Evolutionary conservation across 2,797 vertebrate species (phyloP).

Genomic region (Pampus argenteus): DNA sequence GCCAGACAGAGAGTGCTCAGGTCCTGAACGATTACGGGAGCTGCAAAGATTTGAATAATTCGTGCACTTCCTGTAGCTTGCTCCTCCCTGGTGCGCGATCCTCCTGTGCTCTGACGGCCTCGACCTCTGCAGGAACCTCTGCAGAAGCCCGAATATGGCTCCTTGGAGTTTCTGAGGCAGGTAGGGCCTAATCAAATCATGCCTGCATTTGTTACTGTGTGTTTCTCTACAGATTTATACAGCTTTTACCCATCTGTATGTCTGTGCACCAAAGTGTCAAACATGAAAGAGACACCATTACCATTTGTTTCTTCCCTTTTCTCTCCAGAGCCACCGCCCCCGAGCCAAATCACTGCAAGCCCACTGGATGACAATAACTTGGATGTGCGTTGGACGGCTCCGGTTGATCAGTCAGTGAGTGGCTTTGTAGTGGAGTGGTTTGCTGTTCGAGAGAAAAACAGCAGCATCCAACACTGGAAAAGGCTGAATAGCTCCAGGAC

Average conservation of each 20-base stretch:
- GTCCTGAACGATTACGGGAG: conserved; percentile 26
- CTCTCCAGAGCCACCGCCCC: conserved; percentile 55
- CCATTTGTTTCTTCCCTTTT: too few species aligned
- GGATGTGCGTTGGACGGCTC: conserved; percentile 72
- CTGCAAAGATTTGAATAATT: conserved; percentile 55
- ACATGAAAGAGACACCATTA: neutral
- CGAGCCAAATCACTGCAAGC: conserved; percentile 24
- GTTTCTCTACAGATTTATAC: too few species aligned
- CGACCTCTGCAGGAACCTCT: conserved; percentile 76
- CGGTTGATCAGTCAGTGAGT: conserved; percentile 17
- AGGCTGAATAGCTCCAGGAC: conserved; percentile 43
- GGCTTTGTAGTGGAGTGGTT: conserved; percentile 82
- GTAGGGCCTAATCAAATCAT: conserved; percentile 21
- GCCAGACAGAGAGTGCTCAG: conserved; percentile 18
- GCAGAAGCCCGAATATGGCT: conserved; percentile 60
- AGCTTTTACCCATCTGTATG: too few species aligned
- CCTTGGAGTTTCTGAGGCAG: conserved; percentile 45
- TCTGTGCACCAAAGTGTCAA: neutral
- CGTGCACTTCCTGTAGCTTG: conserved; percentile 62
- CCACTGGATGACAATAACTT: conserved; percentile 64
- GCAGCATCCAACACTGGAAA: conserved; percentile 63
- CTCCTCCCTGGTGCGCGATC: conserved; percentile 57
- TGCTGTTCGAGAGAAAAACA: conserved; percentile 42
- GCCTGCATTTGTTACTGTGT: too few species aligned
- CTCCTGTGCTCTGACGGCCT: conserved; percentile 69